Percentiles rank a stretch among this genome's conserved stretches.
phyloP scores from a whole-genome alignment of 2,113 vertebrate genomes.

The Pseudorasbora parva region DNA sequence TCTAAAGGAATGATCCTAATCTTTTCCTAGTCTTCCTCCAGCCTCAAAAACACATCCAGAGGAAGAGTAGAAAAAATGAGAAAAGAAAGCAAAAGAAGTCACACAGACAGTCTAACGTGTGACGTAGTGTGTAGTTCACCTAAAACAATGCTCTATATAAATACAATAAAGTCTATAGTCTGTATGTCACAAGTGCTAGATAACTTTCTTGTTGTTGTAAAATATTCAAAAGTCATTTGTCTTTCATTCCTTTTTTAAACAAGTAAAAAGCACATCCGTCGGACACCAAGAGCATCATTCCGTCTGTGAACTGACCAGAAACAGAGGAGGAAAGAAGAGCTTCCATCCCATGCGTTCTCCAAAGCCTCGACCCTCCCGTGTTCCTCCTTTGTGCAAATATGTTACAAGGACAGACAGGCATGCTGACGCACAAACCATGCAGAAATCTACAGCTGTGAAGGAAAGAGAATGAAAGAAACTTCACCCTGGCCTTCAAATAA shows the following conservation, averaged over 20 bases:
- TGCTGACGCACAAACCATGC: slow-evolving; percentile 87
- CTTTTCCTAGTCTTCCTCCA: slow-evolving; percentile 56
- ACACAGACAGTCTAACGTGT: slow-evolving; percentile 74
- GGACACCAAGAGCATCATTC: slow-evolving; percentile 72
- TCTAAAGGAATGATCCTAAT: slow-evolving; percentile 45
- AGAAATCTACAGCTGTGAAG: slow-evolving; percentile 66
- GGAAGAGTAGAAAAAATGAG: slow-evolving; percentile 47
- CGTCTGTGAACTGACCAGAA: slow-evolving; percentile 55
- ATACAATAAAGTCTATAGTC: slow-evolving; percentile 84
- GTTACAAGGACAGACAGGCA: slow-evolving; percentile 78
- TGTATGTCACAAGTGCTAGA: slow-evolving; percentile 88
- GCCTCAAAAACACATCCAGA: slow-evolving; percentile 62
- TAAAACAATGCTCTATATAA: slow-evolving; percentile 87
- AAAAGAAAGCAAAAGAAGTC: slow-evolving; percentile 52
- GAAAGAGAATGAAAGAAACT: slow-evolving; percentile 57
- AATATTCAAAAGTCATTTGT: slow-evolving; percentile 79
- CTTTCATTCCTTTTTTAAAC: slow-evolving; percentile 75
- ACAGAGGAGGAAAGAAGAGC: slow-evolving; percentile 48
- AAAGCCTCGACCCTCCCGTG: slow-evolving; percentile 73
- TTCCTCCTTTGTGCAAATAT: slow-evolving; percentile 73
- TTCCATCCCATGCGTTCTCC: slow-evolving; percentile 42
- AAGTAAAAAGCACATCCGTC: slow-evolving; percentile 82
- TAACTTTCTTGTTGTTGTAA: slow-evolving; percentile 74
- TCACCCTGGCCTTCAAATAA: slow-evolving; percentile 75
- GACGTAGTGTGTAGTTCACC: slow-evolving; percentile 72